Base-by-base conservation (phyloP, 2,888 invertebrate genomes). In the Eupithecia tripunctaria region DNA sequence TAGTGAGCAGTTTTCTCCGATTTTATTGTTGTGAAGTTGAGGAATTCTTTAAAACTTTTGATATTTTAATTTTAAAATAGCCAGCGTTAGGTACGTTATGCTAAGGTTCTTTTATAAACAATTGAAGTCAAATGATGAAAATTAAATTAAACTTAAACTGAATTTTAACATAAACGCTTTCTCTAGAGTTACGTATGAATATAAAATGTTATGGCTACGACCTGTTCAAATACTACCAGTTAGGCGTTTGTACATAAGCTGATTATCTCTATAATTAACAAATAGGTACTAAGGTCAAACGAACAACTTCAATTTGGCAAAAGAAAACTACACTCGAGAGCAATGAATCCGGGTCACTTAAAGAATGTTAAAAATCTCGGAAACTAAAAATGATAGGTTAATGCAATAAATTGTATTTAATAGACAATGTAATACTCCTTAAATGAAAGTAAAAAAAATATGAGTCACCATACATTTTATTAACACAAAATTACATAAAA, bases 21-120 rank as follows among this genome's bases (percentile, higher is more conserved):
- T 87, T 87, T 88, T 86, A 86, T 84, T 88, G 83, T 86, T 85
- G 80, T 80, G 78, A 85, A 86, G 85, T 87, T 84, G 79, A 79
- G 73, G 75, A 82, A 78, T 82, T 81, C 78, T 79, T 77, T 70
- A 69, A 72, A 79, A 84, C 77, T 85, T 82, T 51, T 56, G 5
- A 56, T 56, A 25, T 56, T 56, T 14, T 56, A 21, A 56, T 56
- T n/a, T 25, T 25, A 12, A 56, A 56, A 25, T 14, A 25, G 21
- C 12, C 14, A 5, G 51, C 25, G 12, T 56, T 56, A 56, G 21
- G 25, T 4, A 56, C 7, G 56, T 21, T 51, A 12, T 51, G n/a
- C 51, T 21, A 21, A 51, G 12, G 10, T 56, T 14, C 1, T 56
- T 25, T 56, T 25, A 25, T 56, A 25, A 56, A 56, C 25, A 56